These are phyloP conservation scores for Zoanthus sociatus DNA, from an alignment of 92 coral and sea anemone species.

Conservation along the genomic window DNA sequence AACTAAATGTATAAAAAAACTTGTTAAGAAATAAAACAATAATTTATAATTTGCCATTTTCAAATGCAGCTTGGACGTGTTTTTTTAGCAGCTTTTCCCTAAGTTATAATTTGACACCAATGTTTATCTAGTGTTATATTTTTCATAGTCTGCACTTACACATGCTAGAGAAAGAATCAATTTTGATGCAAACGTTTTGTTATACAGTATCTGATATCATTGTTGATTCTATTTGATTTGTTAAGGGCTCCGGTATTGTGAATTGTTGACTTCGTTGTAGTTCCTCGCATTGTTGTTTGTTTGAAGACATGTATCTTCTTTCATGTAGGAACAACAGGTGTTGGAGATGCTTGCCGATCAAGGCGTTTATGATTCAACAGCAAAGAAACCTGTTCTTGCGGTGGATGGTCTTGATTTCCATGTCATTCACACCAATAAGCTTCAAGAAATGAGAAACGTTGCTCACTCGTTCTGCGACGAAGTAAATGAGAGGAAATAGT, in stretches of 20 bases:
- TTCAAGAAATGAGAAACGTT: constrained; percentile 54
- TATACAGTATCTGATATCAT: too few relatives aligned
- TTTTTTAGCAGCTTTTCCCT: too few relatives aligned
- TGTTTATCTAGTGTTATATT: too few relatives aligned
- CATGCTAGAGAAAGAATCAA: too few relatives aligned
- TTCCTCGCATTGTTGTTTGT: neutral
- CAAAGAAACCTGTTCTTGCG: constrained; percentile 60
- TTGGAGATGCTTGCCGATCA: constrained; percentile 60
- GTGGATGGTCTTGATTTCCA: constrained; percentile 90
- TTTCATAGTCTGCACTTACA: too few relatives aligned
- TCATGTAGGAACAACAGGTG: constrained; percentile 74
- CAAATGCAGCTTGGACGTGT: too few relatives aligned
- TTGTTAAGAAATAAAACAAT: too few relatives aligned
- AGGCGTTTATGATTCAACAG: constrained; percentile 81
- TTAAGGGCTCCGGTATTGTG: neutral
- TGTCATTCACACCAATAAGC: constrained; percentile 72
- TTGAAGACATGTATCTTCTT: neutral
- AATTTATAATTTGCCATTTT: too few relatives aligned
- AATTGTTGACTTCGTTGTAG: neutral
- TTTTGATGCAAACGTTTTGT: too few relatives aligned
- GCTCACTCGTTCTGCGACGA: constrained; percentile 15
- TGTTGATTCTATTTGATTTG: too few relatives aligned
- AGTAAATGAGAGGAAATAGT: neutral
- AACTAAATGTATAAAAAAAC: too few relatives aligned
- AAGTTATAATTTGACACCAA: too few relatives aligned